Percentiles rank a stretch among this genome's conserved stretches.
Conservation (phyloP, 2,113 vertebrate genomes). For the Polyodon spathula region DNA sequence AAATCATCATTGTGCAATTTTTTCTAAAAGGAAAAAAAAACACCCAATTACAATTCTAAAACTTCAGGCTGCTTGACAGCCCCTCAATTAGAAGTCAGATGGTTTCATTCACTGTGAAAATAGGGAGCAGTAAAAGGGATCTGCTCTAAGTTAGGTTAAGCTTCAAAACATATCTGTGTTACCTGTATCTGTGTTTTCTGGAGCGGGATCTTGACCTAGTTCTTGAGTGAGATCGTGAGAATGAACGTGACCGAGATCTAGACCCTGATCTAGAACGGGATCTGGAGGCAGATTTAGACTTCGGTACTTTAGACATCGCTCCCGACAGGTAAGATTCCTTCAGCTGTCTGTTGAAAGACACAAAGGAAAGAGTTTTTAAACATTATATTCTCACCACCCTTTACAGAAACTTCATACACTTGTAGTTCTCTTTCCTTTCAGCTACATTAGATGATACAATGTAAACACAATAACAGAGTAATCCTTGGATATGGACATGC, state of each 20-base stretch:
- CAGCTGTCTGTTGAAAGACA: constrained; percentile 33
- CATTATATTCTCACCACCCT: background rate
- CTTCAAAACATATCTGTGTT: constrained; percentile 26
- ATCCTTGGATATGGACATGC: constrained; percentile 18
- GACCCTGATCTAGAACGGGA: constrained; percentile 79
- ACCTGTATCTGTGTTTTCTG: constrained; percentile 85
- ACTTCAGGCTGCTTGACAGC: background rate
- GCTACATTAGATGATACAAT: no score
- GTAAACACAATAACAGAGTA: no score
- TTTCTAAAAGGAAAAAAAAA: no score
- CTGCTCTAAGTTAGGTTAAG: background rate
- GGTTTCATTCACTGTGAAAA: no score
- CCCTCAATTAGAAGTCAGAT: background rate
- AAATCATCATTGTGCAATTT: no score
- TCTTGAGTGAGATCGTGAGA: constrained; percentile 75
- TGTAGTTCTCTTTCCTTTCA: no score
- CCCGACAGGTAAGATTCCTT: constrained; percentile 31
- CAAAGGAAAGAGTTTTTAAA: constrained; percentile 16
- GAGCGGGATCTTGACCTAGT: constrained; percentile 84
- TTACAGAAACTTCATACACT: no score
- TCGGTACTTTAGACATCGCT: constrained; percentile 85
- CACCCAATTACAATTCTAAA: no score
- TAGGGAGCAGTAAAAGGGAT: no score
- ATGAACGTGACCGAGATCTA: constrained; percentile 77
- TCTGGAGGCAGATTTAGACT: constrained; percentile 79